These are phyloP conservation scores for Drosophila prostipennis DNA, from an alignment of 2,888 invertebrate species.

Conservation along the genomic window DNA sequence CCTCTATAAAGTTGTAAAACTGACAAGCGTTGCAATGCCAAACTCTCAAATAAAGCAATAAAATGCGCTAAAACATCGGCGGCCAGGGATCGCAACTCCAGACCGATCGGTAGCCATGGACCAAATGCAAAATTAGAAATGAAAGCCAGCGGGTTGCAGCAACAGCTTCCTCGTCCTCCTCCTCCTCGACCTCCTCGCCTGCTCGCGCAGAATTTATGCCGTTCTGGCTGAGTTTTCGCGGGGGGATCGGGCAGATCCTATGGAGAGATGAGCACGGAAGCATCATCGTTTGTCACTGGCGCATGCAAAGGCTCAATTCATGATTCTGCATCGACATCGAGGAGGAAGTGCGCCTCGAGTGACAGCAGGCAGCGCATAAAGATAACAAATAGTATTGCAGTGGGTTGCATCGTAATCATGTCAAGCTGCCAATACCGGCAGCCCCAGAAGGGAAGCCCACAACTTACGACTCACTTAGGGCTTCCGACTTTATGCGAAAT, in stretches of 20 bases:
- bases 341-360: constrained; percentile 51
- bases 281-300: constrained; percentile 52
- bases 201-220: constrained; percentile 67
- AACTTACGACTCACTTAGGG: constrained; percentile 47
- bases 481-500: constrained; percentile 10
- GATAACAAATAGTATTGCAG: constrained; percentile 62
- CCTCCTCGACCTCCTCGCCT: neutral
- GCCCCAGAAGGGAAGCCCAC: constrained; percentile 11
- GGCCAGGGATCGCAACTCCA: constrained; percentile 32
- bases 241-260: constrained; percentile 19
- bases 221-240: constrained; percentile 28
- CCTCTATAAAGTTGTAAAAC: constrained; percentile 81
- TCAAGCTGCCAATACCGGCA: constrained; percentile 44
- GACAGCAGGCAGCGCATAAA: constrained; percentile 47
- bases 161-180: neutral
- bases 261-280: constrained; percentile 47
- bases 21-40: constrained; percentile 75
- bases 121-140: constrained; percentile 78
- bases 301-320: constrained; percentile 48
- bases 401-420: constrained; percentile 69
- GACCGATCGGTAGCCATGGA: constrained; percentile 49
- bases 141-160: constrained; percentile 73
- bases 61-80: constrained; percentile 72
- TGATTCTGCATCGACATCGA: constrained; percentile 35
- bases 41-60: constrained; percentile 79